phyloP scores from a whole-genome alignment of 92 coral and sea anemone genomes.

The Porites lobata region DNA sequence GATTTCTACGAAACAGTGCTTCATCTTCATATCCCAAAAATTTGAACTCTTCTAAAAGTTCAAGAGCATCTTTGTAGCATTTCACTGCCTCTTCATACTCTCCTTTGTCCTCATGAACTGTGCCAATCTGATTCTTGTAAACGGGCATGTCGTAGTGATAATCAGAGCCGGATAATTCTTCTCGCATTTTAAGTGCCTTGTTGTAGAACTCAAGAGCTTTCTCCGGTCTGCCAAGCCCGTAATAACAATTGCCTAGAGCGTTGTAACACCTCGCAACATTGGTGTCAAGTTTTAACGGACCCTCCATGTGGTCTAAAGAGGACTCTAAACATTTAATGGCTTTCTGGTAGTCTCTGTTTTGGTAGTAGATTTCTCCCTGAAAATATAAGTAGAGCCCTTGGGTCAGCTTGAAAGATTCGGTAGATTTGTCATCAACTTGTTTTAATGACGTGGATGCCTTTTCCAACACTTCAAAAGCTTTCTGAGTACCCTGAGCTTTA shows the following conservation, averaged over 20 bases:
- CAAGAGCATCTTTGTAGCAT: conserved; percentile 59
- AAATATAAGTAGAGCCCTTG: conserved; percentile 43
- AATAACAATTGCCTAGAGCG: conserved; percentile 71
- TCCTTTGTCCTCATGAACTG: conserved; percentile 45
- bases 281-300: conserved; percentile 28
- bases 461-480: conserved; percentile 51
- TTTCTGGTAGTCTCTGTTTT: conserved; percentile 1
- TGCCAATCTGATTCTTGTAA: conserved; percentile 75
- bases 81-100: conserved; percentile 56
- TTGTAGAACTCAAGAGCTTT: conserved; percentile 47
- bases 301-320: conserved; percentile 32
- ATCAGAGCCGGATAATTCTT: conserved; percentile 39
- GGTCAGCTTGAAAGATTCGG: conserved; percentile 27
- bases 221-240: conserved; percentile 27
- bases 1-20: conserved; percentile 67
- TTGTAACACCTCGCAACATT: conserved; percentile 67
- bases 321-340: conserved; percentile 35
- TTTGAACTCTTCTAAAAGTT: conserved; percentile 58
- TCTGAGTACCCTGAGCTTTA: conserved; percentile 48
- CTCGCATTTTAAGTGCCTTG: conserved; percentile 49
- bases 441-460: conserved; percentile 47
- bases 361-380: conserved; percentile 50
- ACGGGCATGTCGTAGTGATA: conserved; percentile 76
- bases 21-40: conserved; percentile 66
- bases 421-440: conserved; percentile 29